Evolutionary conservation across 23 tunicate species (phyloP), one percentile per base, ranked within the genome.

Genomic region (Clavelina lepadiformis): DNA sequence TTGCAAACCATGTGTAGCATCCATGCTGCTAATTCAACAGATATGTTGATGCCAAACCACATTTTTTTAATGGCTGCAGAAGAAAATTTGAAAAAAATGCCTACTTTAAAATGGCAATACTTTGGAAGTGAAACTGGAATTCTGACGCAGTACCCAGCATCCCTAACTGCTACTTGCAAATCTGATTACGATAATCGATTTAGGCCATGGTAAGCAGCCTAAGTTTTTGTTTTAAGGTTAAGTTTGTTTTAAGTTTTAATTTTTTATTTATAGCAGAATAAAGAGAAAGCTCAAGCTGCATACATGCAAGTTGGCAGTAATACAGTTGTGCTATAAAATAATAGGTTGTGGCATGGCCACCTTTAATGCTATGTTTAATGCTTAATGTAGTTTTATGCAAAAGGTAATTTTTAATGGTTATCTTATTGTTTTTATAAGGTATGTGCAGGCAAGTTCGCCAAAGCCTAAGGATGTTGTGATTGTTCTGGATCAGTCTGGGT

Each of bases 401-500:
- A n/a, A n/a, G n/a, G n/a, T n/a, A n/a, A n/a, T n/a, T n/a, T n/a
- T n/a, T n/a, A n/a, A n/a, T n/a, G n/a, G n/a, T n/a, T n/a, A n/a
- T n/a, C n/a, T n/a, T n/a, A n/a, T n/a, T n/a, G n/a, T n/a, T n/a
- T n/a, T n/a, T n/a, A n/a, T n/a, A n/a, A 89, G 97, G 97, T 89
- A 89, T 68, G 97, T 89, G 1, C 89, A 89, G 49, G 97, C 97
- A 15, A 89, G 83, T 33, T 73, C 97, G 1, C 89, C 91, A 25
- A 75, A 56, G 26, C 89, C 97, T 32, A 89, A 89, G 65, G 97
- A 89, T 56, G 56, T 81, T 19, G 85, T 76, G 0, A 28, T 89
- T 5, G 74, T 81, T 57, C 49, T 89, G 15, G 97, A 89, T 38
- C 61, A 54, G 38, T 89, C 97, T 11, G 89, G 61, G 15, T 89